Evolutionary conservation across 2,113 vertebrate genomes (phyloP).

Genomic region (Hirundichthys speculiger): DNA sequence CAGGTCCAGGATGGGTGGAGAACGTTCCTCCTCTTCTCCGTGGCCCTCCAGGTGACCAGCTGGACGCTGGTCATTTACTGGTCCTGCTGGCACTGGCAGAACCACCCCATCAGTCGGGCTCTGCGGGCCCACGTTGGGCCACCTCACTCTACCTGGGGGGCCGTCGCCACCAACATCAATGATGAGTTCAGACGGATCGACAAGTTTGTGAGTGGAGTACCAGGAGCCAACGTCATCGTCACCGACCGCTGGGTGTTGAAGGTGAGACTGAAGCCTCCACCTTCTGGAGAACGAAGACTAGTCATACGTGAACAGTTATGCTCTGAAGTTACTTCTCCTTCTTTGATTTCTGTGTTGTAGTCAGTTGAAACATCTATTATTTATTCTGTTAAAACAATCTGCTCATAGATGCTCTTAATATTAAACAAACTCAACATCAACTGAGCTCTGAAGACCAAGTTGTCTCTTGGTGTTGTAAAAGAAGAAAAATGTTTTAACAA

Average conservation of each 20-base stretch:
- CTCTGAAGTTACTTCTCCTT: no score
- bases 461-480: no score
- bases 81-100: constrained; percentile 83
- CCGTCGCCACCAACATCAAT: constrained; percentile 88
- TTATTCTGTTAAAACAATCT: no score
- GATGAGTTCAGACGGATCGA: constrained; percentile 92
- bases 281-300: background rate
- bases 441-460: no score
- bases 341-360: no score
- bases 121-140: constrained; percentile 82
- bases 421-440: no score
- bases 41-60: constrained; percentile 77
- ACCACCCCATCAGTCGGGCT: constrained; percentile 84
- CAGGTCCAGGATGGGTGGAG: constrained; percentile 83
- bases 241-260: constrained; percentile 92
- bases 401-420: no score
- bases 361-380: no score
- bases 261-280: constrained; percentile 19
- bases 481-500: no score
- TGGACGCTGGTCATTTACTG: constrained; percentile 84
- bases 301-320: no score
- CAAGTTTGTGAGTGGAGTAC: constrained; percentile 90
- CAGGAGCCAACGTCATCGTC: constrained; percentile 88
- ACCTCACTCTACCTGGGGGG: constrained; percentile 80
- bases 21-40: constrained; percentile 78